A percentile compares a stretch with the other conserved stretches of the same genome.
Conservation (phyloP, 2,888 invertebrate species). For the Gonocerus acuteangulatus region DNA sequence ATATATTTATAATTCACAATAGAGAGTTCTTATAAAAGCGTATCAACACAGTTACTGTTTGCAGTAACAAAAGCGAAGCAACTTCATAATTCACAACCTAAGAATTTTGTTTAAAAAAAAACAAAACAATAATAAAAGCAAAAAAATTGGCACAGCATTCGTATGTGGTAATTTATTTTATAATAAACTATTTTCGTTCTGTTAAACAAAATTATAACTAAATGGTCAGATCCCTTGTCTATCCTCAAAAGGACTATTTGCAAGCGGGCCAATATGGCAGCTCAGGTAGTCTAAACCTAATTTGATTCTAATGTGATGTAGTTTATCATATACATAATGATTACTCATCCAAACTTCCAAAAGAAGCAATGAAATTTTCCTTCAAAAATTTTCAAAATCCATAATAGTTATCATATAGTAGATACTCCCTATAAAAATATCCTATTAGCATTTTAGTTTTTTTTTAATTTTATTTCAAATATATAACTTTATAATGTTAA, state of each 20-base stretch:
- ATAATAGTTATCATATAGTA: conserved; percentile 10
- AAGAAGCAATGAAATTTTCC: not conserved
- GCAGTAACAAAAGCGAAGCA: conserved; percentile 28
- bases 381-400: conserved; percentile 10
- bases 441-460: conserved; percentile 22
- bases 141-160: conserved; percentile 26
- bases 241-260: conserved; percentile 16
- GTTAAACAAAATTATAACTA: conserved; percentile 14
- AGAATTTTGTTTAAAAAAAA: conserved; percentile 19
- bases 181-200: conserved; percentile 2
- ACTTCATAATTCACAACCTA: conserved; percentile 21
- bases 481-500: conserved; percentile 17
- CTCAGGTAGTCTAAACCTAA: conserved; percentile 21
- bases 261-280: conserved; percentile 22
- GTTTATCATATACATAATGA: not conserved
- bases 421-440: conserved; percentile 22
- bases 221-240: conserved; percentile 21
- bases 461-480: conserved; percentile 8
- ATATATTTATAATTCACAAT: conserved; percentile 27
- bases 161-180: conserved; percentile 16
- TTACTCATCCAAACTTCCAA: not conserved
- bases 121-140: conserved; percentile 15
- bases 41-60: conserved; percentile 13
- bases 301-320: conserved; percentile 25
- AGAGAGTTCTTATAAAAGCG: conserved; percentile 24